Conservation (phyloP, 2,888 invertebrate species). For the Sarcophaga caerulescens region DNA sequence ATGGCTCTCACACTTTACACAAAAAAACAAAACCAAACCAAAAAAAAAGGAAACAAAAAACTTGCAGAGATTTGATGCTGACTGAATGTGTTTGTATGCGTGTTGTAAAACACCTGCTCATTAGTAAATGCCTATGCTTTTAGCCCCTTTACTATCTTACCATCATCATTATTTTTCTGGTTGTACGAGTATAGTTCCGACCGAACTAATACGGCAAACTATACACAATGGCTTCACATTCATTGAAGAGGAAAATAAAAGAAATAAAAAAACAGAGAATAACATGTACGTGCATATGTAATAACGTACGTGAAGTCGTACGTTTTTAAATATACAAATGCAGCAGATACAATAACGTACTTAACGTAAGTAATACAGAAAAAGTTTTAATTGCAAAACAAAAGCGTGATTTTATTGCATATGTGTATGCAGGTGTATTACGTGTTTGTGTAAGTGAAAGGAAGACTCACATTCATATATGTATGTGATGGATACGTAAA, state of each 20-base stretch:
- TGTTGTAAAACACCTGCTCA: conserved; percentile 53
- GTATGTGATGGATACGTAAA: conserved; percentile 7
- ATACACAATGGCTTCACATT: not conserved
- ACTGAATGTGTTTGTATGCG: not conserved
- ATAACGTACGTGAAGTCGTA: not conserved
- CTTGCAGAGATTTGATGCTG: not conserved
- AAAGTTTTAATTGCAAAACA: conserved; percentile 66
- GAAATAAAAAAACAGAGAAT: too few relatives aligned
- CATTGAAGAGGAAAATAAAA: too few relatives aligned
- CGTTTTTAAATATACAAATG: not conserved
- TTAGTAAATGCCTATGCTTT: conserved; percentile 60
- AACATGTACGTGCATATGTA: too few relatives aligned
- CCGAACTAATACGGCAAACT: too few relatives aligned
- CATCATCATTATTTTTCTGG: conserved; percentile 47
- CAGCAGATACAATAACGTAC: not conserved
- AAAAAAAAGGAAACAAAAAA: not conserved
- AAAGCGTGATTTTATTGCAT: conserved; percentile 44
- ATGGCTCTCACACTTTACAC: too few relatives aligned
- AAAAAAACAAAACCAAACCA: not conserved
- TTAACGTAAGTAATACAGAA: conserved; percentile 25
- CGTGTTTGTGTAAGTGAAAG: not conserved
- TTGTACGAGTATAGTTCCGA: conserved; percentile 7
- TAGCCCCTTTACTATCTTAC: conserved; percentile 31
- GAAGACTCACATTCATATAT: not conserved
- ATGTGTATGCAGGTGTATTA: not conserved